Evolutionary conservation across 2,888 invertebrate genomes (phyloP), one percentile per base, ranked within the genome.

Genomic region (Blastobasis lacticolella): DNA sequence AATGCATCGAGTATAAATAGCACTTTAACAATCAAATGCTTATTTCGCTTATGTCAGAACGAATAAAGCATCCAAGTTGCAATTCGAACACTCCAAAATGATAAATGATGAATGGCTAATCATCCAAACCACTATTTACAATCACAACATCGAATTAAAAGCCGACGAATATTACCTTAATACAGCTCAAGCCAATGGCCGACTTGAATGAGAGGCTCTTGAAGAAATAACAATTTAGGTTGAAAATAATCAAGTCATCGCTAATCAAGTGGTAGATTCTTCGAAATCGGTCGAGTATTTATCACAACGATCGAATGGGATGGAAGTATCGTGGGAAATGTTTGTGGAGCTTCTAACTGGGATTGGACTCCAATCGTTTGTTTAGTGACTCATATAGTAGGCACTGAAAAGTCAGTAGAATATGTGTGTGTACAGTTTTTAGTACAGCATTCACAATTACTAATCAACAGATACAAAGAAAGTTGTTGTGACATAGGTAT

Each of bases 221-320:
- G 38, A 37, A 45, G 37, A 9, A 46, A 46, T 46, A 46, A 46
- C n/a, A 23, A 38, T 38, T 46, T 46, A 38, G 37, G 38, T 46
- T 46, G n/a, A 46, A 46, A 46, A 46, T 46, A 46, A 46, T 46
- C 46, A 46, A 46, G 46, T 46, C 37, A 46, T 37, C 8, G 37
- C 5, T 46, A 46, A 46, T 46, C n/a, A 46, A 38, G 37, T 38
- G 10, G 38, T 37, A 38, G 7, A 46, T 37, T 46, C n/a, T 37
- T 6, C n/a, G n/a, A 6, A 38, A 38, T 46, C 7, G 38, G n/a
- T 46, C n/a, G 6, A 10, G 10, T 5, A 46, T n/a, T 4, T 38
- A 38, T 10, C 44, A 23, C n/a, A 37, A 6, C 8, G 6, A 9
- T 46, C 5, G 38, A n/a, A 45, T 6, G 37, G 36, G n/a, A 23